Base-by-base conservation (phyloP, 2,888 invertebrate species). In the Dryobota labecula region DNA sequence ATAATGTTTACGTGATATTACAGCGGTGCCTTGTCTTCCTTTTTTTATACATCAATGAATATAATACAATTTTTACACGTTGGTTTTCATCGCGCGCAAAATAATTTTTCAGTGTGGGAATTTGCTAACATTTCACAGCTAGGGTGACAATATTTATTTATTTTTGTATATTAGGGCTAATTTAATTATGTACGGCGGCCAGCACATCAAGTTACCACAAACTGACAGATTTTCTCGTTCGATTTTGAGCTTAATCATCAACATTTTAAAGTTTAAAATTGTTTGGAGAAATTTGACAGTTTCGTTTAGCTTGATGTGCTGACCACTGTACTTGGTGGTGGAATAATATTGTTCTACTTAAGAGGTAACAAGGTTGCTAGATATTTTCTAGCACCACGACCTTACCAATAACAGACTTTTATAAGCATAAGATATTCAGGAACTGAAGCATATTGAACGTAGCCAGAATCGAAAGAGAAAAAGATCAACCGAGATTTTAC, bases 321-420 rank as follows among this genome's bases (percentile, higher is more conserved):
- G n/a, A n/a, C n/a, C n/a, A n/a, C n/a, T n/a, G n/a, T n/a, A n/a
- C n/a, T n/a, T n/a, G n/a, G n/a, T 73, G 53, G 20, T 78, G 64
- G 58, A 78, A 49, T 76, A 7, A 47, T 30, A 63, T 78, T 78
- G 79, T 73, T 76, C 57, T 78, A 73, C 36, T 33, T 30, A 69
- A n/a, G 49, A 66, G 82, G 79, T 82, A 53, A 45, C 73, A 73
- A 73, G 62, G 73, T 63, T 78, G 82, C 79, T 80, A 80, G 82
- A 68, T 63, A 27, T 11, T 8, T 11, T 66, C 82, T 80, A 80
- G 78, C 82, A 78, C 82, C 82, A 62, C n/a, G 78, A 82, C 76
- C 78, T 45, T 51, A 45, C 1, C 24, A 13, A 51, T 27, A 53
- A 33, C 18, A 63, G 18, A 61, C 49, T 30, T 41, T 58, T 57